phyloP scores from a whole-genome alignment of 1,140 invertebrate species.

The Cydia amplana region DNA sequence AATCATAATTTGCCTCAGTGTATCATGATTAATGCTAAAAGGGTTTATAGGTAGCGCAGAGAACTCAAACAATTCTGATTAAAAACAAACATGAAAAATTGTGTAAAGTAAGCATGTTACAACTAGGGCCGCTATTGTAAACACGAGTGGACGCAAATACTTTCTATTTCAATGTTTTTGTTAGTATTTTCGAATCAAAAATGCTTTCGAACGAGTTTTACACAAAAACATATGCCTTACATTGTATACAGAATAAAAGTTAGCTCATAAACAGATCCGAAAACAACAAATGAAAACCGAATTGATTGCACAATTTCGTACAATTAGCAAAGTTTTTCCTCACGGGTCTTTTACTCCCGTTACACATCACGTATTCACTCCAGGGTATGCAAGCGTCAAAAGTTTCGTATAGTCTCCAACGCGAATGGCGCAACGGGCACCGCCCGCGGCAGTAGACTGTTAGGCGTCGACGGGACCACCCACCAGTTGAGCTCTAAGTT shows the following conservation, averaged over 20 bases:
- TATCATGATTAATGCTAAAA: no score
- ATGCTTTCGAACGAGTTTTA: neutral
- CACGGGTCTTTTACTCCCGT: neutral
- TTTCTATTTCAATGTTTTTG: neutral
- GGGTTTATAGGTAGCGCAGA: no score
- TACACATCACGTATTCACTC: neutral
- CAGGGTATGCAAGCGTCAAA: neutral
- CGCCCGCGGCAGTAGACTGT: constrained; percentile 56
- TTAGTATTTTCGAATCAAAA: neutral
- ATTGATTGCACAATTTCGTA: neutral
- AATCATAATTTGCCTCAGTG: no score
- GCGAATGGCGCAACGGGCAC: constrained; percentile 21
- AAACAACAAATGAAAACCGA: constrained; percentile 10
- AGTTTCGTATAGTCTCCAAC: neutral
- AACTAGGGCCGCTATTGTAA: neutral
- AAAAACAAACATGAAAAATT: no score
- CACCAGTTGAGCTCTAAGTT: constrained; percentile 57
- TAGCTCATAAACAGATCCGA: neutral
- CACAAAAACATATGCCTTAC: neutral
- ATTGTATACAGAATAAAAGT: neutral
- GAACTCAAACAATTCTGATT: no score
- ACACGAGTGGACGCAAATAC: neutral
- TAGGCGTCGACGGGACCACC: constrained; percentile 55
- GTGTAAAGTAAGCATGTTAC: no score
- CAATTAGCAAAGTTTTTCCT: constrained; percentile 1